Evolutionary conservation across 2,797 vertebrate species (phyloP), one percentile per base, ranked within the genome.

Genomic region (Pachyuromys duprasi): DNA sequence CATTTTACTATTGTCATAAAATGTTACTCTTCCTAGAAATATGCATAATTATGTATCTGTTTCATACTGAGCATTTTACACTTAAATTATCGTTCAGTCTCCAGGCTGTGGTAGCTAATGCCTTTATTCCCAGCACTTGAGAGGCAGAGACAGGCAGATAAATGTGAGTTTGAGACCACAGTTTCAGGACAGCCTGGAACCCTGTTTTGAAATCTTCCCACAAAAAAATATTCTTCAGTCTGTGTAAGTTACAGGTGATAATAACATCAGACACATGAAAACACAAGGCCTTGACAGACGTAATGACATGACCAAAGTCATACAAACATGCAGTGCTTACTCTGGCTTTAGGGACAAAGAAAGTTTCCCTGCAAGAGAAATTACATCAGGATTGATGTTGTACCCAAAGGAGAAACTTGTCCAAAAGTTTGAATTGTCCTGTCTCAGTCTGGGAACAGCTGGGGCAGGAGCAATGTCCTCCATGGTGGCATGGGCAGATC

Each of bases 1-100:
- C 91, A 88, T 84, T 94, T 65, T 78, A 86, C 87, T 55, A 81
- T 9, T n/a, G 67, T 87, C 55, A 90, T 63, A 28, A 95, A 95
- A 78, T 63, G 15, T 57, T 65, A 90, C 55, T 78, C 88, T 36
- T 49, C 62, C 63, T 63, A 55, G 4, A 89, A 75, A 93, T 67
- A 42, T 55, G 28, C 14, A 15, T 4, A 83, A 91, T 39, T 76
- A 49, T 83, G 22, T 55, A 17, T 94, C 33, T 91, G 13, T 49
- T 79, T 11, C 55, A 60, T 49, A 70, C 6, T 4, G 36, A 24
- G 39, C 63, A 72, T 91, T 90, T 90, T 75, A 24, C 42, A 45
- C 45, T 57, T 62, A 22, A 75, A n/a, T 88, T 60, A 26, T 45
- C 49, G 72, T 82, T 95, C 90, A 60, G 49, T 69, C 49, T 87